Evolutionary conservation across 2,113 vertebrate genomes (phyloP).

Genomic region (Dermatemys mawii): DNA sequence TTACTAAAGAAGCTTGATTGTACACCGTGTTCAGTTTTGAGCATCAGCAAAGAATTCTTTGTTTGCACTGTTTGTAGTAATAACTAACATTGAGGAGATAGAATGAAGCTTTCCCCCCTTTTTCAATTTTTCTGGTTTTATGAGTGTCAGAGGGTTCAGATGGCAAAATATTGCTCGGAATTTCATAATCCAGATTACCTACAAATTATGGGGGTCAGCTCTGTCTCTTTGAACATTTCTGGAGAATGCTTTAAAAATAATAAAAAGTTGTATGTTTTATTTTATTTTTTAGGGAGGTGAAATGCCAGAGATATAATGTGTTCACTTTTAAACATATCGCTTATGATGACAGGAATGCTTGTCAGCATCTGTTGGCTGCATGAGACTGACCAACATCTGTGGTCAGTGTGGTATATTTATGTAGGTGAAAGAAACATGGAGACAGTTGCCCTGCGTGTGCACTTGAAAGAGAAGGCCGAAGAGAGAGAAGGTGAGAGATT

Average conservation of each 20-base stretch:
- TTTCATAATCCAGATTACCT: background rate
- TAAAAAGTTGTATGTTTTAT: background rate
- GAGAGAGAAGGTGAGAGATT: background rate
- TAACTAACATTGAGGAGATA: background rate
- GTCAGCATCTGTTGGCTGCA: conserved; percentile 15
- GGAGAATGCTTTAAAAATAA: background rate
- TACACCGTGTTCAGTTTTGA: background rate
- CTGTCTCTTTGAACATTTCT: background rate
- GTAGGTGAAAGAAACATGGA: background rate
- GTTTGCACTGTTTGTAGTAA: background rate
- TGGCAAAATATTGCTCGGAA: background rate
- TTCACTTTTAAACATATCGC: background rate
- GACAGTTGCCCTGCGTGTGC: background rate
- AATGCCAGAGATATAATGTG: background rate
- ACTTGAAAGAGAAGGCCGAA: background rate
- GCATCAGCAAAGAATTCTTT: background rate
- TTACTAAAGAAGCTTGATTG: background rate
- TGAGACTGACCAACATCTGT: background rate
- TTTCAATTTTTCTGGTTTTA: background rate
- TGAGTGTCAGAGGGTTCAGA: background rate
- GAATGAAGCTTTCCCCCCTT: background rate
- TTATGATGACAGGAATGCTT: background rate
- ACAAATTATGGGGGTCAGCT: background rate
- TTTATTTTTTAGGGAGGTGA: background rate
- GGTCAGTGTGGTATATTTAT: background rate